phyloP scores from a whole-genome alignment of 1,140 invertebrate species.

The Solenopsis invicta region DNA sequence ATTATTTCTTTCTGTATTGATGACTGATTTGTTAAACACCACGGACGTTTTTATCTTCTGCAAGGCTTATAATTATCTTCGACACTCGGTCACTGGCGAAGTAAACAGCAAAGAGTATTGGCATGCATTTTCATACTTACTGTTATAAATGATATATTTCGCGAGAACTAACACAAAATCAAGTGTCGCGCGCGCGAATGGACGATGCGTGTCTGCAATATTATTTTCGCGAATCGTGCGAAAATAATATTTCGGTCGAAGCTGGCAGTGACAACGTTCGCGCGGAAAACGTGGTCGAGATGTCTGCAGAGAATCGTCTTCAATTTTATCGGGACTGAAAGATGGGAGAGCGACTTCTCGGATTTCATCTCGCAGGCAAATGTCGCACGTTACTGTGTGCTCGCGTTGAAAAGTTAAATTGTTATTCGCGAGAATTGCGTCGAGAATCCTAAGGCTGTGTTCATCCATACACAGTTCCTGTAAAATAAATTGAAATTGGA shows the following conservation, averaged over 20 bases:
- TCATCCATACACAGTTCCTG: too few relatives aligned
- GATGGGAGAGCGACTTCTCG: slow-evolving; percentile 29
- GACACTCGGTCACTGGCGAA: background rate
- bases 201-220: slow-evolving; percentile 4
- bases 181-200: background rate
- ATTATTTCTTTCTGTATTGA: background rate
- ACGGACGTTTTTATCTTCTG: background rate
- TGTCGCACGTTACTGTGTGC: background rate
- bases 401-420: slow-evolving; percentile 4
- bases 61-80: background rate
- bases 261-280: slow-evolving; percentile 35
- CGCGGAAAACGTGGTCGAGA: background rate
- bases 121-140: background rate
- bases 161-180: background rate
- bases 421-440: background rate
- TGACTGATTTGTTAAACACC: background rate
- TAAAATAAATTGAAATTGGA: too few relatives aligned
- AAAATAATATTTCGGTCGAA: slow-evolving; percentile 39
- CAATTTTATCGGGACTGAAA: slow-evolving; percentile 6
- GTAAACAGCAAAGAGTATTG: slow-evolving; percentile 14
- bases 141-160: slow-evolving; percentile 23
- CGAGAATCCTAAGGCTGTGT: too few relatives aligned
- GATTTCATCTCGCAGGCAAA: slow-evolving; percentile 19
- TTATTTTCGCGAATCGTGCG: slow-evolving; percentile 23
- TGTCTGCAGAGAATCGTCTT: slow-evolving; percentile 28